Conservation (phyloP, 2,888 invertebrate genomes). For the Eurois occulta region DNA sequence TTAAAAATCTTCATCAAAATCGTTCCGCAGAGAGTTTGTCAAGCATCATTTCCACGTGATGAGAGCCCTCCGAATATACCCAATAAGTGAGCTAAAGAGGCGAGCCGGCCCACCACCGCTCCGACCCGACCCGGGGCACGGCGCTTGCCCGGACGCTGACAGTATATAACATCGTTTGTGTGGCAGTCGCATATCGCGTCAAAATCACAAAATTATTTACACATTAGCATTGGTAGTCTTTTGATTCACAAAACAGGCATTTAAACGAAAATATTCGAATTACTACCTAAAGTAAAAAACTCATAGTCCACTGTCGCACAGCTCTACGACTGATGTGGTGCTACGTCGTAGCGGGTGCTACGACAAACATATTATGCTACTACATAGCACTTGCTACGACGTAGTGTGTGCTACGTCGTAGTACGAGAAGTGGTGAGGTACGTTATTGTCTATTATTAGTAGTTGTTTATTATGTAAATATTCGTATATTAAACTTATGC, state of each 20-base stretch:
- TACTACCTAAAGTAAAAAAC: background rate
- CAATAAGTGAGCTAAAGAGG: background rate
- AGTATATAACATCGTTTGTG: background rate
- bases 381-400: background rate
- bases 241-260: background rate
- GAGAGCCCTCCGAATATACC: background rate
- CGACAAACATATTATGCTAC: background rate
- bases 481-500: background rate
- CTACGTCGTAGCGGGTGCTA: slow-evolving; percentile 2
- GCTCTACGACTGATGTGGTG: background rate
- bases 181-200: background rate
- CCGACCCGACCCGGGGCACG: background rate
- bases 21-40: background rate
- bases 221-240: background rate
- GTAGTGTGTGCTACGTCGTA: background rate
- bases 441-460: background rate
- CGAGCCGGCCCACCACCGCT: background rate
- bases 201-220: background rate
- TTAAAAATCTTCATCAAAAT: slow-evolving; percentile 1
- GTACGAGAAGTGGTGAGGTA: background rate
- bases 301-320: background rate
- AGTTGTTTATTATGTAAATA: background rate
- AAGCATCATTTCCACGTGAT: background rate
- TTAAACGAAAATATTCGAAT: background rate
- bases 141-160: background rate